Conservation (phyloP, 2,888 invertebrate genomes). For the Papilio gigon region DNA sequence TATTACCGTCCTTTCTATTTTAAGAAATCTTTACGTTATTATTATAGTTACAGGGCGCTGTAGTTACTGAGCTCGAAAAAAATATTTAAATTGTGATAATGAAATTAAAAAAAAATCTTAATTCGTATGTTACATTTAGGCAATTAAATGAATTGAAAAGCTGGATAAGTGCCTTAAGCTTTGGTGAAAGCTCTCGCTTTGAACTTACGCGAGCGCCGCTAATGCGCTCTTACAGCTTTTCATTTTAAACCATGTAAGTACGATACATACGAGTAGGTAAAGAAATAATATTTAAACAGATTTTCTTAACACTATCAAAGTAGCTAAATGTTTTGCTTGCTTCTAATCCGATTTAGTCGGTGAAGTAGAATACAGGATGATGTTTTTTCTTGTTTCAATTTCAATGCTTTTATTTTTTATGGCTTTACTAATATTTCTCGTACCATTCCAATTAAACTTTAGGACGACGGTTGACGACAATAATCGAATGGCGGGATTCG, state of each 20-base stretch:
- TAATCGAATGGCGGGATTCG: no score
- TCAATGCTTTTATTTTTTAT: no score
- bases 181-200: constrained; percentile 11
- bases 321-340: background rate
- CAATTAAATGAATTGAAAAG: constrained; percentile 3
- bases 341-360: background rate
- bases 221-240: background rate
- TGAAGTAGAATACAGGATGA: background rate
- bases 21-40: no score
- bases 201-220: background rate
- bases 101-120: background rate
- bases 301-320: background rate
- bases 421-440: no score
- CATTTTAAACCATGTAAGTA: constrained; percentile 7
- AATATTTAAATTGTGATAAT: background rate
- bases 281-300: background rate
- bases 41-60: background rate
- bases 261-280: background rate
- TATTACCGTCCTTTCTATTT: no score
- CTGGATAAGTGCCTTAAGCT: constrained; percentile 3
- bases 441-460: no score
- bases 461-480: no score
- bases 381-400: no score
- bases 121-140: background rate
- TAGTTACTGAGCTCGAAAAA: no score